These are phyloP conservation scores for Rhodinocichla rosea DNA, from an alignment of 2,113 vertebrate species.

Conservation along the genomic window DNA sequence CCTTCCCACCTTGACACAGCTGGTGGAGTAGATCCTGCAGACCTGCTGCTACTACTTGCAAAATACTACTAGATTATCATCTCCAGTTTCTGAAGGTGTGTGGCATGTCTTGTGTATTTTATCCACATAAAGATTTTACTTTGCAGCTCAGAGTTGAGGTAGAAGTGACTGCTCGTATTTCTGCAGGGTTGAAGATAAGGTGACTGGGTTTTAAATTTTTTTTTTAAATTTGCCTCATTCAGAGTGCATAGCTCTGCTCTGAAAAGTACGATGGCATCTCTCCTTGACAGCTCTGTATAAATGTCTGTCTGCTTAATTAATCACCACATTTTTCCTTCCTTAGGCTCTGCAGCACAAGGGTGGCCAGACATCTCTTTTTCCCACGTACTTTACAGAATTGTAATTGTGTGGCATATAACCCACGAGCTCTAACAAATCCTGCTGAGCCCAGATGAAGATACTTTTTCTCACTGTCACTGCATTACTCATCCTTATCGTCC, in stretches of 20 bases:
- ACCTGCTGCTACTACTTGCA: neutral
- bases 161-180: neutral
- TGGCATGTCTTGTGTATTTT: neutral
- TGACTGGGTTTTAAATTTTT: neutral
- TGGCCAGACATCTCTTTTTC: neutral
- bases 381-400: neutral
- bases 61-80: neutral
- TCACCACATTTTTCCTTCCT: neutral
- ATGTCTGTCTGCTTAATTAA: neutral
- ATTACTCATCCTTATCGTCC: neutral
- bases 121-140: neutral
- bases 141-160: neutral
- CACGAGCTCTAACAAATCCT: neutral
- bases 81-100: neutral
- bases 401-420: neutral
- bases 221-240: neutral
- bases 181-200: neutral
- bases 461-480: neutral
- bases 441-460: neutral
- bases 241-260: neutral
- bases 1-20: neutral
- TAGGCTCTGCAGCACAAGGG: neutral
- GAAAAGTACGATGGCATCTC: neutral
- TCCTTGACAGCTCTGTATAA: neutral
- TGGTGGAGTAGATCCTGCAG: neutral